phyloP scores from a whole-genome alignment of 1,140 invertebrate genomes.

The Drosophila nebulosa region DNA sequence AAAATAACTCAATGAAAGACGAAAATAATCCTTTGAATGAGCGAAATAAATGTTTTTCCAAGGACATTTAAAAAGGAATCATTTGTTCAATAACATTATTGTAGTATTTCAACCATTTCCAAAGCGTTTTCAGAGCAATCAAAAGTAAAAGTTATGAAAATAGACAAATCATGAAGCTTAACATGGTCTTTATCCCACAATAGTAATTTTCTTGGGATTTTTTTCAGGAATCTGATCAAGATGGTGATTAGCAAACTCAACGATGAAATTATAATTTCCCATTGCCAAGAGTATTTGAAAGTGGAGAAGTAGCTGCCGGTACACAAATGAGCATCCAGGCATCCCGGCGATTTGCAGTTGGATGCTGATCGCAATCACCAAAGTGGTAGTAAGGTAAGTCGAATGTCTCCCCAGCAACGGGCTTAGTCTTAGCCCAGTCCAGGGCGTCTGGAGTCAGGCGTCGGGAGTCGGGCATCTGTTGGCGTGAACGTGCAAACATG shows the following conservation, averaged over 20 bases:
- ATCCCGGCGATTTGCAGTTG: conserved; percentile 41
- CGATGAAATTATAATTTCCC: not conserved
- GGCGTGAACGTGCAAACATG: conserved; percentile 79
- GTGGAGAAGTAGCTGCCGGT: conserved; percentile 35
- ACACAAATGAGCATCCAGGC: conserved; percentile 61
- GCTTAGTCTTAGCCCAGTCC: conserved; percentile 34
- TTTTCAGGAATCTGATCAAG: not conserved
- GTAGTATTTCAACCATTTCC: too few relatives aligned
- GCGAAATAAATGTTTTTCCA: too few relatives aligned
- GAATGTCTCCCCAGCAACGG: not conserved
- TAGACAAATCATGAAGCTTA: too few relatives aligned
- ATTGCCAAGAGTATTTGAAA: conserved; percentile 1
- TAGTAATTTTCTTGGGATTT: too few relatives aligned
- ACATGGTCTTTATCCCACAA: too few relatives aligned
- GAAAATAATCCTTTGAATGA: too few relatives aligned
- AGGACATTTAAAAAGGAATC: too few relatives aligned
- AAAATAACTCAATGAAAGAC: too few relatives aligned
- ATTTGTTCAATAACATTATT: too few relatives aligned
- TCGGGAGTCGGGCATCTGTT: conserved; percentile 30
- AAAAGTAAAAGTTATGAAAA: too few relatives aligned
- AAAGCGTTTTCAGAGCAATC: too few relatives aligned
- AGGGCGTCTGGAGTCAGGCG: conserved; percentile 37
- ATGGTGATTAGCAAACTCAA: not conserved
- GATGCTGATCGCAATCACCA: conserved; percentile 67
- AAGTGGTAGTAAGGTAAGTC: conserved; percentile 44